phyloP scores from a whole-genome alignment of 2,113 vertebrate species.

The Dicrurus megarhynchus region DNA sequence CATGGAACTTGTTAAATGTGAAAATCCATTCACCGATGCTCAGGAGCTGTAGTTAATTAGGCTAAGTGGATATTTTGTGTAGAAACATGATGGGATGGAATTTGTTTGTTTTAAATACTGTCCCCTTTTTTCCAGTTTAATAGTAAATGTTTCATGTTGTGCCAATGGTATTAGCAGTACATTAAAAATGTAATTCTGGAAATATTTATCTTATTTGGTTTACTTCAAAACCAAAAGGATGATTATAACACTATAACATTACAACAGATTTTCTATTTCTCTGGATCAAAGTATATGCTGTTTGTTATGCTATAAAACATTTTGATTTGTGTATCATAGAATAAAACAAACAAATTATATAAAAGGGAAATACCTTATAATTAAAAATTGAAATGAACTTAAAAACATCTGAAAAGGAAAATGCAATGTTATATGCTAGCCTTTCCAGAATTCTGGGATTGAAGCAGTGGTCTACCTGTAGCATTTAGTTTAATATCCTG shows the following conservation, averaged over 20 bases:
- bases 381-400: neutral
- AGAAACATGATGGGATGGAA: conserved; percentile 19
- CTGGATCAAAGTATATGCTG: neutral
- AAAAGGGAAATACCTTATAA: neutral
- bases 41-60: conserved; percentile 35
- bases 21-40: neutral
- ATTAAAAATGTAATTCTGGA: conserved; percentile 33
- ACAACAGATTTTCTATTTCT: neutral
- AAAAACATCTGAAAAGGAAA: neutral
- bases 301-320: neutral
- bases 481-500: neutral
- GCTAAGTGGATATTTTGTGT: conserved; percentile 14
- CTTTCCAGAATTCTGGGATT: neutral
- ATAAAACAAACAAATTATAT: neutral
- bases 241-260: neutral
- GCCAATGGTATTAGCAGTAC: conserved; percentile 24
- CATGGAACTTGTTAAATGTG: conserved; percentile 10
- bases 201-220: conserved; percentile 29
- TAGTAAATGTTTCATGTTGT: conserved; percentile 20
- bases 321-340: neutral
- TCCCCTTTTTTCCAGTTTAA: neutral
- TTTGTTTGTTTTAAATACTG: conserved; percentile 38
- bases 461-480: neutral
- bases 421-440: neutral
- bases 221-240: conserved; percentile 3